Percentiles rank a stretch among this genome's conserved stretches.
These are phyloP conservation scores for Ptychobarbus kaznakovi DNA, from an alignment of 2,797 vertebrate species.

Conservation along the genomic window DNA sequence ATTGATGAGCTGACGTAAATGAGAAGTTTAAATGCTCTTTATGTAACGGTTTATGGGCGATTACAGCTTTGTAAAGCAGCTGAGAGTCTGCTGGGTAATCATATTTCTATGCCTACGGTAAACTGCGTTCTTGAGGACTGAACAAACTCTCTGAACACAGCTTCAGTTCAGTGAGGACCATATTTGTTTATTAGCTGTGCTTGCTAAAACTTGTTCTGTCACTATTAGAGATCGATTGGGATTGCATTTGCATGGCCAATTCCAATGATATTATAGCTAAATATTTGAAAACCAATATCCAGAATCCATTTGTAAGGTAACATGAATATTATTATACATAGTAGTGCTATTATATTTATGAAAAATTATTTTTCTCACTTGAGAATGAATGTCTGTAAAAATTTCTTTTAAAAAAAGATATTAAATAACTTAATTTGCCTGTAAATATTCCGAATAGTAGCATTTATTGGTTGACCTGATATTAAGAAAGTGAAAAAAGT, in stretches of 20 bases:
- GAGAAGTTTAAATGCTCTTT: constrained; percentile 10
- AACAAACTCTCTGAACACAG: background rate
- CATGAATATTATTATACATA: background rate
- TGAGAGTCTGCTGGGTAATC: constrained; percentile 7
- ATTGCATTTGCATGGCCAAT: no score
- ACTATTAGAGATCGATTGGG: background rate
- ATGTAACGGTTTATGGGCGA: background rate
- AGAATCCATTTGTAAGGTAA: background rate
- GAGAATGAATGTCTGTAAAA: background rate
- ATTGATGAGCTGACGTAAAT: constrained; percentile 4
- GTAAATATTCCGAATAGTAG: background rate
- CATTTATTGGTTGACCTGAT: background rate
- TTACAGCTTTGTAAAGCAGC: constrained; percentile 7
- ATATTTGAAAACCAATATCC: background rate
- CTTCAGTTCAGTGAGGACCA: background rate
- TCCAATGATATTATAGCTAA: background rate
- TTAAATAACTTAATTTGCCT: background rate
- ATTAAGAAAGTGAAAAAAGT: background rate
- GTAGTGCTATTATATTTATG: background rate
- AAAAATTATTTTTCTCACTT: background rate
- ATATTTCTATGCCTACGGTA: constrained; percentile 23
- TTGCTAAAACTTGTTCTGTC: background rate
- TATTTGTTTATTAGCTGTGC: background rate
- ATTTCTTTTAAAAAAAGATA: background rate
- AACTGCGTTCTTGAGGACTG: constrained; percentile 1